Base-by-base conservation (phyloP, 1,140 invertebrate species). In the Cryptotermes secundus region DNA sequence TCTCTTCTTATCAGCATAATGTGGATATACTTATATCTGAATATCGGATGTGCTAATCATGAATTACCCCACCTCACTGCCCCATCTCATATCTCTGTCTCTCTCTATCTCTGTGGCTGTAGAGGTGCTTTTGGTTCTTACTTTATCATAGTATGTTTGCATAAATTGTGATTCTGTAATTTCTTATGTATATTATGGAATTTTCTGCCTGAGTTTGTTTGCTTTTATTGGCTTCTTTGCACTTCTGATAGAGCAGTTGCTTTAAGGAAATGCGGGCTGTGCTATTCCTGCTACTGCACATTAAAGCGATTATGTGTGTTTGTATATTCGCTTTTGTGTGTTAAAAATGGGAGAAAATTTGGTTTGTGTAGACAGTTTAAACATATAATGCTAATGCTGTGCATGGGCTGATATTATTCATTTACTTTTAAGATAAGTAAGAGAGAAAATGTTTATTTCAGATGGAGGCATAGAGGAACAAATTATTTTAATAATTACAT, bases 101-200 rank as follows among this genome's bases (percentile, higher is more conserved):
- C 81, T 82, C 81, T 82, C 81, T 82, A 82, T 82, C 81, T 82
- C 81, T 82, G 80, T 82, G 81, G 81, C 81, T 82, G 81, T 82
- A 82, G 81, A 53, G 81, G 81, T 82, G 81, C 81, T 82, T 82
- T 45, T 24, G 38, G 9, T 82, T 82, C 26, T 1, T 82, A 49
- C 45, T n/a, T 82, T 45, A 82, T 45, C 81, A 53, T n/a, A 34
- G 38, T 38, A 12, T 45, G 53, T 12, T 72, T 72, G 59, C 59
- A 31, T 72, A 49, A 45, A 45, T 16, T 49, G 45, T 49, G 22
- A 19, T 49, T 49, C 16, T 72, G n/a, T 72, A n/a, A 72, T 26
- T 72, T 31, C 2, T 72, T 72, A 9, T 72, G 59, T 26, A 72
- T 72, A n/a, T 26, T 31, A 31, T 12, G n/a, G 59, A 22, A 59